Conservation (phyloP, 30 jellyfish, hydroid and myxozoan genomes). For the Hydractinia symbiolongicarpus region DNA sequence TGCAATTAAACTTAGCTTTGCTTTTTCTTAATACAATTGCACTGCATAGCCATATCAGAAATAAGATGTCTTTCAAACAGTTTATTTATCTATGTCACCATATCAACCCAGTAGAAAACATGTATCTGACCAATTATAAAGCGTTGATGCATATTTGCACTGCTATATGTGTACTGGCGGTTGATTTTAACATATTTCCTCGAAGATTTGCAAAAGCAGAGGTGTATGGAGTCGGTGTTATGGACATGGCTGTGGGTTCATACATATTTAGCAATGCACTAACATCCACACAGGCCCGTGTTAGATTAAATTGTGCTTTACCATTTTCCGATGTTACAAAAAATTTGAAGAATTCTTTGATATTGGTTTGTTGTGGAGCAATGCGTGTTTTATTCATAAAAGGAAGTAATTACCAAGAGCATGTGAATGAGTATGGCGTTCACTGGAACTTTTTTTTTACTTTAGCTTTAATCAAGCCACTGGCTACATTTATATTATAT, state of each 20-base stretch:
- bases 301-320: not conserved
- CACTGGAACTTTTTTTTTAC: slow-evolving; percentile 97
- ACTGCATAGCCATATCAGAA: not conserved
- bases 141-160: slow-evolving; percentile 64
- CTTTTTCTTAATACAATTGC: not conserved
- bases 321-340: slow-evolving; percentile 6
- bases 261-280: slow-evolving; percentile 71
- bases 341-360: slow-evolving; percentile 30
- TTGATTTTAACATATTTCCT: slow-evolving; percentile 85
- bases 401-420: slow-evolving; percentile 65
- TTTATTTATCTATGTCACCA: too few species aligned
- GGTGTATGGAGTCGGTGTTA: slow-evolving; percentile 74
- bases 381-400: slow-evolving; percentile 49
- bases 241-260: slow-evolving; percentile 95
- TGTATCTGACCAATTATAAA: slow-evolving; percentile 48
- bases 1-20: not conserved
- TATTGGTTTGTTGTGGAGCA: slow-evolving; percentile 53
- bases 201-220: slow-evolving; percentile 86
- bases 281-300: slow-evolving; percentile 59
- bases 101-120: not conserved
- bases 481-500: slow-evolving; percentile 12
- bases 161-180: slow-evolving; percentile 74
- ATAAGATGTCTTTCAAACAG: not conserved
- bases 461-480: slow-evolving; percentile 66
- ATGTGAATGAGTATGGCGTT: slow-evolving; percentile 86